Conservation (phyloP, 2,797 vertebrate genomes). For the Notolepis coatsorum region DNA sequence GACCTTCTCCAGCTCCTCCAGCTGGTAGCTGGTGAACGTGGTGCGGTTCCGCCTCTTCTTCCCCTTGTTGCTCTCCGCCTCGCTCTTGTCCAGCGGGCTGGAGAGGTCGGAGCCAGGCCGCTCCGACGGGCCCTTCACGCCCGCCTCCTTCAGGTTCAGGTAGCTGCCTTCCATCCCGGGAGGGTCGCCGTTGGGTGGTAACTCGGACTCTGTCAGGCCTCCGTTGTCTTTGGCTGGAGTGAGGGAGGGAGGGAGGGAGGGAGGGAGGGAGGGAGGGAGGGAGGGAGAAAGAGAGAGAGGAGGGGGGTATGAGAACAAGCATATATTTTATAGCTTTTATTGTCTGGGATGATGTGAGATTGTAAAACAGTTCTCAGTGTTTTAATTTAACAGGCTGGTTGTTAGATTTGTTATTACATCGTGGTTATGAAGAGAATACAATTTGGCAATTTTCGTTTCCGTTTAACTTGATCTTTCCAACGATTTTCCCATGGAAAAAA, state of each 20-base stretch:
- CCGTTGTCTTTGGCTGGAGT: slow-evolving; percentile 87
- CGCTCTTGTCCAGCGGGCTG: slow-evolving; percentile 90
- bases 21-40: slow-evolving; percentile 96
- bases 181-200: slow-evolving; percentile 84
- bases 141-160: slow-evolving; percentile 89
- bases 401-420: slow-evolving; percentile 24
- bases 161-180: slow-evolving; percentile 95
- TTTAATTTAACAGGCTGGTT: neutral
- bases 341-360: neutral
- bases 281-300: neutral
- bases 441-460: slow-evolving; percentile 15
- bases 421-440: slow-evolving; percentile 12
- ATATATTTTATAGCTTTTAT: neutral
- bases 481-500: slow-evolving; percentile 8
- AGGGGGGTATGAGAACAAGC: neutral
- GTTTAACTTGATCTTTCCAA: neutral
- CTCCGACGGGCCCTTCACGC: slow-evolving; percentile 86
- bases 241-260: neutral
- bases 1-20: slow-evolving; percentile 96
- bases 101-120: slow-evolving; percentile 86
- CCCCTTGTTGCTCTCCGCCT: slow-evolving; percentile 95
- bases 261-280: neutral
- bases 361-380: slow-evolving; percentile 8
- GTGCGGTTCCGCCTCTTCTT: slow-evolving; percentile 95
- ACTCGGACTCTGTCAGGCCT: slow-evolving; percentile 85